Percentiles rank a stretch among this genome's conserved stretches.
phyloP scores from a whole-genome alignment of 2,113 vertebrate genomes.

The Ctenodactylus gundi region DNA sequence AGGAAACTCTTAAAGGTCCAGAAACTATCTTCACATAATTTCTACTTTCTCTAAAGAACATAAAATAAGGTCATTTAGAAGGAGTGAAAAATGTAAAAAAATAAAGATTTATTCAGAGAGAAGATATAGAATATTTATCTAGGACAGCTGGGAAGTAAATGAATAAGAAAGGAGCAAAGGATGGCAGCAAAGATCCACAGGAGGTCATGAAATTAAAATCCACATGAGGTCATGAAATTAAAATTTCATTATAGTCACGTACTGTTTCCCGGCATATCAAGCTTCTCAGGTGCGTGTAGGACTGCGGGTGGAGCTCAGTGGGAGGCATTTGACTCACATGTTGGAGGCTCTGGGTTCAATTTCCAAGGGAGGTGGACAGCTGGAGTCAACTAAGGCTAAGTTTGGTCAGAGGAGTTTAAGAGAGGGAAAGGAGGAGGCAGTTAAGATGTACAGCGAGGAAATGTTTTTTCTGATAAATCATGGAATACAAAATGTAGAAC shows the following conservation, averaged over 20 bases:
- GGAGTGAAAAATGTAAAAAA: background rate
- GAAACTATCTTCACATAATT: background rate
- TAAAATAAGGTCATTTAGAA: background rate
- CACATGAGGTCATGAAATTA: background rate
- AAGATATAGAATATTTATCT: background rate
- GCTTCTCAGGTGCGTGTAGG: background rate
- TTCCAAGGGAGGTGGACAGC: too few species aligned
- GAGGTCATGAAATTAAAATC: background rate
- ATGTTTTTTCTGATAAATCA: background rate
- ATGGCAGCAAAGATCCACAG: background rate
- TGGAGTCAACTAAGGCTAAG: too few species aligned
- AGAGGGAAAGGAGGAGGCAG: background rate
- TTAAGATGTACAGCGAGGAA: background rate
- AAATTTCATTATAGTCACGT: background rate
- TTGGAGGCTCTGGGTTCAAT: background rate
- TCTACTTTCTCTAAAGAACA: background rate
- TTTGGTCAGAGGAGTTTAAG: background rate
- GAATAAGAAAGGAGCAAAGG: background rate
- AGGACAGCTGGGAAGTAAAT: background rate
- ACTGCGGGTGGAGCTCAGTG: background rate
- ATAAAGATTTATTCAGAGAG: background rate
- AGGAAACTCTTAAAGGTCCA: background rate
- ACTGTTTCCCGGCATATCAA: background rate
- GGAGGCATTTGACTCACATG: background rate
- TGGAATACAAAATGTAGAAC: background rate